A percentile compares a stretch with the other conserved stretches of the same genome.
Evolutionary conservation across 2,888 invertebrate genomes (phyloP).

Genomic region (Cyaniris semiargus): DNA sequence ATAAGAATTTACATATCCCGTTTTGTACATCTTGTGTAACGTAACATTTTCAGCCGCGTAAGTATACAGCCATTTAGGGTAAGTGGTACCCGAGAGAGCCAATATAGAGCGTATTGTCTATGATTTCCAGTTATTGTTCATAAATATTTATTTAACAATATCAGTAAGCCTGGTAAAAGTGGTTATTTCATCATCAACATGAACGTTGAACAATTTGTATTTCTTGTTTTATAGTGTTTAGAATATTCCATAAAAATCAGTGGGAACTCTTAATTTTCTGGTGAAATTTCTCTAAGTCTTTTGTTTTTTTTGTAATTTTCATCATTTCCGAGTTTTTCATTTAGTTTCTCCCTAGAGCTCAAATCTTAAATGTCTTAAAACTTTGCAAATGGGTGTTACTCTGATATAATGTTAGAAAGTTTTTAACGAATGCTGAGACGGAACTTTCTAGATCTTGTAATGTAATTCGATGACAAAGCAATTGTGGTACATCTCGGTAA

Average conservation of each 20-base stretch:
- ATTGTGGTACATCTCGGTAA: slow-evolving; percentile 2
- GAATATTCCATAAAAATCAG: not conserved
- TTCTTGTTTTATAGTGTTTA: not conserved
- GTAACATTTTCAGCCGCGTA: slow-evolving; percentile 3
- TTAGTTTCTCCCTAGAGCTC: not conserved
- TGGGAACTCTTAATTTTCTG: not conserved
- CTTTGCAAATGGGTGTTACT: not conserved
- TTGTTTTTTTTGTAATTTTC: not conserved
- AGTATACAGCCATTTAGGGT: slow-evolving; percentile 3
- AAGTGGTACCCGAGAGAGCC: not conserved
- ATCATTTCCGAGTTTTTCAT: not conserved
- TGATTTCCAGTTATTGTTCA: slow-evolving; percentile 21
- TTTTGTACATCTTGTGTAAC: not conserved
- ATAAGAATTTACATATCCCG: slow-evolving; percentile 1
- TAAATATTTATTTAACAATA: slow-evolving; percentile 12
- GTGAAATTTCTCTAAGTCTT: not conserved
- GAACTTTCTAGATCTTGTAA: slow-evolving; percentile 20
- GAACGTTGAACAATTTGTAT: not conserved
- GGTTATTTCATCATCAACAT: slow-evolving; percentile 8
- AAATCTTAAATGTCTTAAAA: not conserved
- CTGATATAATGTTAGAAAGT: slow-evolving; percentile 22
- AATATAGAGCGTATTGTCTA: slow-evolving; percentile 18
- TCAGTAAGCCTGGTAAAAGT: not conserved
- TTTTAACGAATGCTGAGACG: slow-evolving; percentile 17
- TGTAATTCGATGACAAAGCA: slow-evolving; percentile 25